A percentile compares a stretch with the other conserved stretches of the same genome.
Evolutionary conservation across 2,888 invertebrate genomes (phyloP).

Genomic region (Eristalis intricaria): DNA sequence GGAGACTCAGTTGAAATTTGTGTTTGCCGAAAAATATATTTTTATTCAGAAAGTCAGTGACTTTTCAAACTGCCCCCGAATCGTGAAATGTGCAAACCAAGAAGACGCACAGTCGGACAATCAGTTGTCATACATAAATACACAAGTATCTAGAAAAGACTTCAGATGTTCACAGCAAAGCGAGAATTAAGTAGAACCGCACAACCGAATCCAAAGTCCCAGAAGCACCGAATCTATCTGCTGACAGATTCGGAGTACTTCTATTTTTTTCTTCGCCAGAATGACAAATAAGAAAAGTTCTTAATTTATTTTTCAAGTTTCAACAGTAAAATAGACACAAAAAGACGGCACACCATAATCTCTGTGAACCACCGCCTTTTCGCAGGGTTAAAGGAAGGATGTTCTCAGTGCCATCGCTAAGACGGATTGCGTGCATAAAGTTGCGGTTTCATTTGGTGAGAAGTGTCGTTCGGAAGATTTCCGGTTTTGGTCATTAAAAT

Average conservation of each 20-base stretch:
- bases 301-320: conserved; percentile 79
- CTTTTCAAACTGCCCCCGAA: no score
- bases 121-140: no score
- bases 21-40: no score
- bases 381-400: conserved; percentile 25
- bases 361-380: conserved; percentile 12
- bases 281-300: conserved; percentile 79
- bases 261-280: conserved; percentile 23
- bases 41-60: no score
- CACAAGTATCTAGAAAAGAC: not conserved
- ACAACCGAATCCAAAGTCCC: conserved; percentile 50
- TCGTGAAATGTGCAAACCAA: no score
- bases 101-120: no score
- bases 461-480: not conserved
- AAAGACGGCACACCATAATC: conserved; percentile 20
- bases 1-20: no score
- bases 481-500: conserved; percentile 35
- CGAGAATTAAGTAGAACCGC: no score
- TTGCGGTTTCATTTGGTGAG: not conserved
- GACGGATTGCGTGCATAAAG: conserved; percentile 25
- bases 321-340: conserved; percentile 7
- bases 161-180: no score
- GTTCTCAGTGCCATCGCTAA: conserved; percentile 21
- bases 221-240: conserved; percentile 63
- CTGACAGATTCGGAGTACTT: conserved; percentile 9